A percentile compares a stretch with the other conserved stretches of the same genome.
Conservation (phyloP, 2,888 invertebrate genomes). For the Bombylius discolor region DNA sequence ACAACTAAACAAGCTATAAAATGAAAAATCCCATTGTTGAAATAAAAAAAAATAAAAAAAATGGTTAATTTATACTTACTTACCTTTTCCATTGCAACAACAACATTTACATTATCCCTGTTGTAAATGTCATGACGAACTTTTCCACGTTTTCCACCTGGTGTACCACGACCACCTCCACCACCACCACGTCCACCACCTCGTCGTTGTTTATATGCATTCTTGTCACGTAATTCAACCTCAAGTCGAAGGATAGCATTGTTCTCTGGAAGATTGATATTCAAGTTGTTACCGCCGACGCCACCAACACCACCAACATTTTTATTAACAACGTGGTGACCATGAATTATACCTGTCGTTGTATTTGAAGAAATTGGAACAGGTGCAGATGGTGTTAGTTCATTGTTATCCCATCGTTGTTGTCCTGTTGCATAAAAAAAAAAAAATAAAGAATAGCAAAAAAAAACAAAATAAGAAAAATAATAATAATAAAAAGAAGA, state of each 20-base stretch:
- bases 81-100: constrained; percentile 54
- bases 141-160: constrained; percentile 11
- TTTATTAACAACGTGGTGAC: not conserved
- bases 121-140: constrained; percentile 22
- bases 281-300: constrained; percentile 29
- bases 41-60: too few relatives aligned
- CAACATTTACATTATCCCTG: constrained; percentile 39
- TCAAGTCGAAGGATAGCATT: constrained; percentile 36
- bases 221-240: constrained; percentile 38
- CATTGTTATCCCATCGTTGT: constrained; percentile 11
- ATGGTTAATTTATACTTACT: constrained; percentile 8
- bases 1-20: too few relatives aligned
- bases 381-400: constrained; percentile 1
- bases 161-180: constrained; percentile 33
- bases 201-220: constrained; percentile 35
- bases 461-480: too few relatives aligned
- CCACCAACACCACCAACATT: not conserved
- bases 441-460: not conserved
- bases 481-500: too few relatives aligned
- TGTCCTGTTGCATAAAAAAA: not conserved
- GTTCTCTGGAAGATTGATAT: constrained; percentile 37
- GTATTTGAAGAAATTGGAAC: not conserved
- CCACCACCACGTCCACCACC: constrained; percentile 33
- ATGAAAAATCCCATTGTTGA: too few relatives aligned
- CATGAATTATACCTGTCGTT: too few relatives aligned